Percentiles rank a stretch among this genome's conserved stretches.
phyloP scores from a whole-genome alignment of 35 echinoderm and acorn worm species.

The Heliocidaris erythrogramma region DNA sequence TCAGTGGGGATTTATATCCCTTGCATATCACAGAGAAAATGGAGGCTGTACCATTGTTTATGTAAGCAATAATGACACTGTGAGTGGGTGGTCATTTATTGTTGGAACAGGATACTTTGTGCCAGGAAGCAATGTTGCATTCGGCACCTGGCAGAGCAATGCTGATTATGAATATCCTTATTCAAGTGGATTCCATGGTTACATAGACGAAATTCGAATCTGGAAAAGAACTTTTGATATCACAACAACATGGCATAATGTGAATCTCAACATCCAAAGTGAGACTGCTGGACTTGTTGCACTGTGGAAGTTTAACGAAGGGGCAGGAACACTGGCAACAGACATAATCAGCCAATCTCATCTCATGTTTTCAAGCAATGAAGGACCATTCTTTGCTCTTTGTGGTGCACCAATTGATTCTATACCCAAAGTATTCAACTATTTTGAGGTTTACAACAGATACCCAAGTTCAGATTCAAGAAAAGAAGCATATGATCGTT shows the following conservation, averaged over 20 bases:
- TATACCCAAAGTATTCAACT: conserved; percentile 47
- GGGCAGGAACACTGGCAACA: conserved; percentile 38
- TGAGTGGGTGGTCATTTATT: conserved; percentile 57
- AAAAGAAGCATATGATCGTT: conserved; percentile 56
- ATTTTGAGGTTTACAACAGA: conserved; percentile 58
- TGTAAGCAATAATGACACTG: conserved; percentile 46
- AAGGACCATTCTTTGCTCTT: conserved; percentile 64
- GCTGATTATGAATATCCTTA: conserved; percentile 30
- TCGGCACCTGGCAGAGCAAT: conserved; percentile 73
- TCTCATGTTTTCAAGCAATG: conserved; percentile 47
- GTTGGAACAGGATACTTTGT: conserved; percentile 46
- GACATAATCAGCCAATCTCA: conserved; percentile 54
- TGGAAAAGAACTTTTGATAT: conserved; percentile 75
- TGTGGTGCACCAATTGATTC: conserved; percentile 51
- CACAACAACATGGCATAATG: conserved; percentile 57
- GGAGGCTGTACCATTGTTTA: conserved; percentile 64
- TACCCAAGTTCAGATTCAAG: conserved; percentile 44
- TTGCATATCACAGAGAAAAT: conserved; percentile 54
- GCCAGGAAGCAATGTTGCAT: conserved; percentile 59
- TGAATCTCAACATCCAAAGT: conserved; percentile 59
- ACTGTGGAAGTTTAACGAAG: conserved; percentile 82
- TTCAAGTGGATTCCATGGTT: conserved; percentile 54
- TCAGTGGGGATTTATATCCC: conserved; percentile 73
- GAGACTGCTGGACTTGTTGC: conserved; percentile 50
- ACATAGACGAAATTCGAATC: conserved; percentile 83